Conservation (phyloP, 2,113 vertebrate genomes). For the Pterocles gutturalis region DNA sequence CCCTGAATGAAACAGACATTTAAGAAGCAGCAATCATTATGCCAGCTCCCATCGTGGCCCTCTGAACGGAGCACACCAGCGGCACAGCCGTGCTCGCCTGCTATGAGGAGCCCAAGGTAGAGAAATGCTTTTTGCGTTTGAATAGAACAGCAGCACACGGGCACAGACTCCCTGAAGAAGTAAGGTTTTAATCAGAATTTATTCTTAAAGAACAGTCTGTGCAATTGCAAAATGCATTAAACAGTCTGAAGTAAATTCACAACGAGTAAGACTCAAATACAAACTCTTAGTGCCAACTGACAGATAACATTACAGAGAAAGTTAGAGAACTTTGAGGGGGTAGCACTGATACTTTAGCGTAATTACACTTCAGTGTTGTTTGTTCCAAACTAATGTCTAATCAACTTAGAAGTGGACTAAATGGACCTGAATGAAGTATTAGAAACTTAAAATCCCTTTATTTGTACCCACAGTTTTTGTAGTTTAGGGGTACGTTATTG, state of each 20-base stretch:
- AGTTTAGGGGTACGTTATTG: background rate
- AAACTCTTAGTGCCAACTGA: background rate
- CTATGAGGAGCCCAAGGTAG: background rate
- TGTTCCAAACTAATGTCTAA: background rate
- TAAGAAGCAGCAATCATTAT: slow-evolving; percentile 11
- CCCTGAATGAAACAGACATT: slow-evolving; percentile 56
- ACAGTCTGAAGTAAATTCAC: background rate
- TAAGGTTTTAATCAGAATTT: background rate
- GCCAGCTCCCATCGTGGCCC: background rate
- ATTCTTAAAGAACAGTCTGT: background rate
- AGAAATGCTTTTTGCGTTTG: background rate
- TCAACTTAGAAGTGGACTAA: background rate
- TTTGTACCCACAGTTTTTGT: background rate
- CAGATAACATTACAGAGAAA: background rate
- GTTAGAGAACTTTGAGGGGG: background rate
- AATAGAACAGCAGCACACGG: background rate
- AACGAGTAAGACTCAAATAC: background rate
- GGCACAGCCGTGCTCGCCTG: background rate
- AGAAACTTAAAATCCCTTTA: background rate
- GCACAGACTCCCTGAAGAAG: background rate
- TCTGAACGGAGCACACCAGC: background rate
- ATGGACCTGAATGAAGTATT: background rate
- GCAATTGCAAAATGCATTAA: background rate
- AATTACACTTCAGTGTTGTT: background rate
- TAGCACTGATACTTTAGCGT: background rate